Evolutionary conservation across 64 coral and sea anemone species (phyloP).

Genomic region (Montipora cactus): DNA sequence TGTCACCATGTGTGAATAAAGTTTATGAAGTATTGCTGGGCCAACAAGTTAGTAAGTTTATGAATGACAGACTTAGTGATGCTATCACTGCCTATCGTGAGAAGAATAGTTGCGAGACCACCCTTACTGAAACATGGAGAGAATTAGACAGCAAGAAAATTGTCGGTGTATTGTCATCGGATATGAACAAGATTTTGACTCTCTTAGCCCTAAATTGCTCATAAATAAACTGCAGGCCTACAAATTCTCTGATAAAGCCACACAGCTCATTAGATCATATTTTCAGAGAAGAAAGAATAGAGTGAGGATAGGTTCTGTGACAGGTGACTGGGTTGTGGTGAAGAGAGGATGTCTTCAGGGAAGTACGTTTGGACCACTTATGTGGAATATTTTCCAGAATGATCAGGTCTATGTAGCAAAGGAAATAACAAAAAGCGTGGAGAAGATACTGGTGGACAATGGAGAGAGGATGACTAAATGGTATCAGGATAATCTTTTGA

Average conservation of each 20-base stretch:
- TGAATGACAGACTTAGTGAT: constrained; percentile 1
- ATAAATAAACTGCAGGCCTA: constrained; percentile 56
- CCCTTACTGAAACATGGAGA: constrained; percentile 45
- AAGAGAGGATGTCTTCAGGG: constrained; percentile 47
- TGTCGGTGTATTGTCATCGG: background rate
- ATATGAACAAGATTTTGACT: constrained; percentile 49
- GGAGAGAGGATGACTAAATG: no score
- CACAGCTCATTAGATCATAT: constrained; percentile 53
- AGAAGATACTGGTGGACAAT: no score
- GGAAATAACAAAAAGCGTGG: no score
- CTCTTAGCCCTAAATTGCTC: constrained; percentile 26
- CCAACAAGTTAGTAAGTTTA: background rate
- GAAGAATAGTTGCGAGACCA: constrained; percentile 28
- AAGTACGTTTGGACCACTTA: background rate
- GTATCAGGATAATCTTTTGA: no score
- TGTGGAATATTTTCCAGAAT: no score
- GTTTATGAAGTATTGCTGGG: no score
- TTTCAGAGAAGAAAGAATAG: constrained; percentile 27
- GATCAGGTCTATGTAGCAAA: constrained; percentile 3
- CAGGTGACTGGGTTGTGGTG: background rate
- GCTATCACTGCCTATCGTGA: background rate
- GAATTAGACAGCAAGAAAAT: constrained; percentile 51
- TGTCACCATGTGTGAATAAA: no score
- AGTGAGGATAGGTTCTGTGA: constrained; percentile 39
- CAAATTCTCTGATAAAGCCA: constrained; percentile 15